A percentile compares a stretch with the other conserved stretches of the same genome.
Conservation (phyloP, 2,113 vertebrate genomes). For the Pungitius pungitius region DNA sequence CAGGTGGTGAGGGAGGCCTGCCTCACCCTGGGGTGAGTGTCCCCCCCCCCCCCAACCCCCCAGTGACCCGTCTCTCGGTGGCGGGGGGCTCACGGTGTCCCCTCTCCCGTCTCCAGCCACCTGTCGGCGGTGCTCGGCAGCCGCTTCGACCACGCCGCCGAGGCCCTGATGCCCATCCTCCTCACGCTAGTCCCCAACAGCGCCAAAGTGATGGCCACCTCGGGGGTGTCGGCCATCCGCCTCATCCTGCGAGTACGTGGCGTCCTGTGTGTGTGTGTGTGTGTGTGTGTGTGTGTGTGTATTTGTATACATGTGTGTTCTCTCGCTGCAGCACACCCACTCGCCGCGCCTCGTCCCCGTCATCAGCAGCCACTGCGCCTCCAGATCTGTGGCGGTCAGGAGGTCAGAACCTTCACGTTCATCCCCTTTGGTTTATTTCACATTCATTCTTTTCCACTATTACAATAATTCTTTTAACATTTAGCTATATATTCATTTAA, state of each 20-base stretch:
- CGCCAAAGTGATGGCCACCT: constrained; percentile 95
- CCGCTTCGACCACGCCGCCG: constrained; percentile 94
- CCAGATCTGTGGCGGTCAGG: constrained; percentile 93
- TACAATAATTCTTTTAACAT: too few relatives aligned
- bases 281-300: too few relatives aligned
- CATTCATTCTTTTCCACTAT: neutral
- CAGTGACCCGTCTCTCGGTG: neutral
- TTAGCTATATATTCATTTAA: too few relatives aligned
- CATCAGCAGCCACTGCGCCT: constrained; percentile 93
- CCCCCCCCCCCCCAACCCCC: neutral
- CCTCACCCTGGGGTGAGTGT: constrained; percentile 89
- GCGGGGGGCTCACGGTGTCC: too few relatives aligned
- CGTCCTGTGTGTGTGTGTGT: too few relatives aligned
- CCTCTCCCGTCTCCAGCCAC: constrained; percentile 77
- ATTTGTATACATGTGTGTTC: neutral
- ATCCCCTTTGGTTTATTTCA: too few relatives aligned
- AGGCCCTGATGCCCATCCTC: constrained; percentile 91
- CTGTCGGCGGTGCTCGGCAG: constrained; percentile 89
- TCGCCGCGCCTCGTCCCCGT: constrained; percentile 94
- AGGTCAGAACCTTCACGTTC: too few relatives aligned
- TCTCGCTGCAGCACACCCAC: constrained; percentile 88
- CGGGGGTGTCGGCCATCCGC: constrained; percentile 89
- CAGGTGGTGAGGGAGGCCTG: constrained; percentile 97
- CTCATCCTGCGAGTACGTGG: constrained; percentile 90
- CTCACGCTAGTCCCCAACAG: constrained; percentile 94